Percentiles rank a stretch among this genome's conserved stretches.
These are phyloP conservation scores for Calliphora vomitoria DNA, from an alignment of 2,888 invertebrate species.

Conservation along the genomic window DNA sequence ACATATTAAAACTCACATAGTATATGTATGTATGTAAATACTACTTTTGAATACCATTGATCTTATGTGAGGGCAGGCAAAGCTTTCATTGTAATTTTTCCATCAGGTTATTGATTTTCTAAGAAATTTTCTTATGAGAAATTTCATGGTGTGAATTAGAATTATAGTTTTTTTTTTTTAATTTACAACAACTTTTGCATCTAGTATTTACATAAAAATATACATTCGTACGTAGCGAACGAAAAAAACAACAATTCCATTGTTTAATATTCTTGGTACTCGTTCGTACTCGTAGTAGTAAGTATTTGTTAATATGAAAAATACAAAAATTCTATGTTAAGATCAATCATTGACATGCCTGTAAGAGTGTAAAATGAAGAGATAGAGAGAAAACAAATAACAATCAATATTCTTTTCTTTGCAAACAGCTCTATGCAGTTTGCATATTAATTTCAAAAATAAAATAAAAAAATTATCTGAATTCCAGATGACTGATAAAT, in stretches of 20 bases:
- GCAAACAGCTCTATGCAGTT: slow-evolving; percentile 36
- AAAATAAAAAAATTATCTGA: background rate
- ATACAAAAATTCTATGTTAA: slow-evolving; percentile 16
- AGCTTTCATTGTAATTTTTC: slow-evolving; percentile 19
- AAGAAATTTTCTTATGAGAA: slow-evolving; percentile 40
- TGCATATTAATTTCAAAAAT: slow-evolving; percentile 54
- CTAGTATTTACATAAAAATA: background rate
- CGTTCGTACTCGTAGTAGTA: background rate
- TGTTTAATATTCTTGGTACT: slow-evolving; percentile 38
- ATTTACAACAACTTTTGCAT: slow-evolving; percentile 13
- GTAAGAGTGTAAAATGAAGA: slow-evolving; percentile 21
- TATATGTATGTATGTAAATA: background rate
- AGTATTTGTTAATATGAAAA: background rate
- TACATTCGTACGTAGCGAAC: background rate
- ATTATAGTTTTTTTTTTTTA: slow-evolving; percentile 43
- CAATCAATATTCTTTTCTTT: background rate
- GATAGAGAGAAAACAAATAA: background rate
- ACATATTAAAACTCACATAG: background rate
- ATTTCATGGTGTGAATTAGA: slow-evolving; percentile 43
- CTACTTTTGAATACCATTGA: slow-evolving; percentile 33
- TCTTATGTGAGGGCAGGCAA: slow-evolving; percentile 44
- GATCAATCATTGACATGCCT: slow-evolving; percentile 38
- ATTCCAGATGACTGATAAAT: slow-evolving; percentile 6
- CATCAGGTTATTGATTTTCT: slow-evolving; percentile 58
- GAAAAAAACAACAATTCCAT: slow-evolving; percentile 13